phyloP scores from a whole-genome alignment of 2,113 vertebrate genomes.

The Poecilia latipinna region DNA sequence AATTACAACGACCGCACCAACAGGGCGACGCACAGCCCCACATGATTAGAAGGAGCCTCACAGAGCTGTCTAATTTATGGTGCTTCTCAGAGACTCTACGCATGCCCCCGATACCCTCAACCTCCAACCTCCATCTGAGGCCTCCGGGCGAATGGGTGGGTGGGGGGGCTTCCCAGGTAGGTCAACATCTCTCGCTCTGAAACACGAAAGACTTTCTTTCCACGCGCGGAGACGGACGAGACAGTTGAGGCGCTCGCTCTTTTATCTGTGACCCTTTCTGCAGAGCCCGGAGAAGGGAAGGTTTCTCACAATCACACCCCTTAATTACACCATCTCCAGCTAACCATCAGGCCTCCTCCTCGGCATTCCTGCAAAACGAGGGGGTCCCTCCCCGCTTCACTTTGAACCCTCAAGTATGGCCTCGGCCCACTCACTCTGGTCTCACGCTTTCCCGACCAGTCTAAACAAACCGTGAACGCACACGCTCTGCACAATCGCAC shows the following conservation, averaged over 20 bases:
- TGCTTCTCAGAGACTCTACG: constrained; percentile 59
- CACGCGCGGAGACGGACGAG: constrained; percentile 39
- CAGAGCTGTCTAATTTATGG: constrained; percentile 76
- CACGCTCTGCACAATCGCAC: constrained; percentile 45
- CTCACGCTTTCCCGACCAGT: constrained; percentile 77
- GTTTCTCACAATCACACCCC: constrained; percentile 80
- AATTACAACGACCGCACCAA: constrained; percentile 78
- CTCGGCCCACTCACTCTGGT: constrained; percentile 78
- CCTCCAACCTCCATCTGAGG: constrained; percentile 13
- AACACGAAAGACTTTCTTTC: constrained; percentile 53
- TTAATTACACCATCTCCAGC: constrained; percentile 81
- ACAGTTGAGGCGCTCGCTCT: constrained; percentile 22
- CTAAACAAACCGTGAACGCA: constrained; percentile 76
- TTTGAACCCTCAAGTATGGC: constrained; percentile 78
- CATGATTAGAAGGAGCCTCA: constrained; percentile 81
- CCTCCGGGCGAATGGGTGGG: too few species aligned
- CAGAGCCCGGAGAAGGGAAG: constrained; percentile 70
- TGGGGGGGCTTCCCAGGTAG: constrained; percentile 35
- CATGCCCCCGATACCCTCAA: constrained; percentile 43
- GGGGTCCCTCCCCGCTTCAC: constrained; percentile 72
- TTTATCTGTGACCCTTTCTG: constrained; percentile 75
- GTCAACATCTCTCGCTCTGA: constrained; percentile 18
- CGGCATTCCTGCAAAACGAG: constrained; percentile 75
- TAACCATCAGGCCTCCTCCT: constrained; percentile 76
- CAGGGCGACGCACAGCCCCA: constrained; percentile 64